Conservation (phyloP, 2,888 invertebrate genomes). For the Hypercompe scribonia region DNA sequence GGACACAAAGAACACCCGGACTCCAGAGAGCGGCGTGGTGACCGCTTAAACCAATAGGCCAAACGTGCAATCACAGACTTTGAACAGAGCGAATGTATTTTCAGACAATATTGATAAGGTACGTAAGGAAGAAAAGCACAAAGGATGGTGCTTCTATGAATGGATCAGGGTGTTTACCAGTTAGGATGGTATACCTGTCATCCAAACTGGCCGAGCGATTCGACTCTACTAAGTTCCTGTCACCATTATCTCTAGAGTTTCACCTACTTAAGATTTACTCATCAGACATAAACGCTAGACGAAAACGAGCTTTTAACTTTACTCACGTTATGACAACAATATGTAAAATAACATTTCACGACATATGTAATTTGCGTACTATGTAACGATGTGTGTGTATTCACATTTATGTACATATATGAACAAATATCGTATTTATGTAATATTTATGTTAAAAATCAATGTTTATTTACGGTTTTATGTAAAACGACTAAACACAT, state of each 20-base stretch:
- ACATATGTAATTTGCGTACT: conserved; percentile 40
- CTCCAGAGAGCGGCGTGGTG: no score
- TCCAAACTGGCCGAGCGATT: not conserved
- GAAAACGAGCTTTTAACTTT: conserved; percentile 43
- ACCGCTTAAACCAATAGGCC: no score
- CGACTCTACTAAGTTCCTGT: not conserved
- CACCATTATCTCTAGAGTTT: not conserved
- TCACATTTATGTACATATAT: not conserved
- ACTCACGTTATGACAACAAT: conserved; percentile 56
- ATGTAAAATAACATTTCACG: conserved; percentile 60
- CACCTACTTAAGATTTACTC: not conserved
- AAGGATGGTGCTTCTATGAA: no score
- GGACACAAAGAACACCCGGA: no score
- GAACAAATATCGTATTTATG: not conserved
- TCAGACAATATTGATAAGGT: no score
- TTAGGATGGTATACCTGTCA: not conserved
- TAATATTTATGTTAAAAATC: not conserved
- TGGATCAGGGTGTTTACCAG: no score
- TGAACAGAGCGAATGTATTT: no score
- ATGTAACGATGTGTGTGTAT: conserved; percentile 10
- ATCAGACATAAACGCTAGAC: conserved; percentile 16
- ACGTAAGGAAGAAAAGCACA: no score
- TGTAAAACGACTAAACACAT: not conserved
- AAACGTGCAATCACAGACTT: no score
- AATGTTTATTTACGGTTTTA: not conserved